Conservation (phyloP, 2,797 vertebrate species). For the Rachycentron canadum region DNA sequence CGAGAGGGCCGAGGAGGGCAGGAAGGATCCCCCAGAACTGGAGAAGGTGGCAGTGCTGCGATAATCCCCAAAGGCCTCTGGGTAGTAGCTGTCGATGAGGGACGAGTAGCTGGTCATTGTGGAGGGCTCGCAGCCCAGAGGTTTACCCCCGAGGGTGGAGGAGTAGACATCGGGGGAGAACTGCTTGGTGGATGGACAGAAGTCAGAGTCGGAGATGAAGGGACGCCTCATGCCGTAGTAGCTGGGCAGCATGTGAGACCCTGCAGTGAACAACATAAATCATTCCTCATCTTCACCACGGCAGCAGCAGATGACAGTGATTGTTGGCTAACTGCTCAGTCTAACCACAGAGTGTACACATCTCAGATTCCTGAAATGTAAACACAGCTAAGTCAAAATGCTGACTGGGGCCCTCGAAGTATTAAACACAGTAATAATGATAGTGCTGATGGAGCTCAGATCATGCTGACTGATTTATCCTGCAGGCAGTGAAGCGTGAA, state of each 20-base stretch:
- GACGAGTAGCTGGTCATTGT: conserved; percentile 83
- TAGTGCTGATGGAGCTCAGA: not conserved
- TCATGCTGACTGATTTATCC: not conserved
- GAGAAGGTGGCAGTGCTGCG: conserved; percentile 82
- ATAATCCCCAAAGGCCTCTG: conserved; percentile 88
- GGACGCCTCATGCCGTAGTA: conserved; percentile 91
- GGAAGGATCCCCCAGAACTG: conserved; percentile 84
- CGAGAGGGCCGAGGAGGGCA: conserved; percentile 85
- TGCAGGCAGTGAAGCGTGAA: not conserved
- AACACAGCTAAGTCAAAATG: not conserved
- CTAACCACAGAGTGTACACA: not conserved
- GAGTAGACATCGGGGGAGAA: conserved; percentile 86
- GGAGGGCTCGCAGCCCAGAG: conserved; percentile 87
- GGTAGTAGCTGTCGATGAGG: conserved; percentile 90
- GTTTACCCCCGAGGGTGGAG: conserved; percentile 83
- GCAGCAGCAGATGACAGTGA: not conserved
- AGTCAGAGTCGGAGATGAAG: conserved; percentile 90
- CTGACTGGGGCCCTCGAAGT: not conserved
- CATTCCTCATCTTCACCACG: not conserved
- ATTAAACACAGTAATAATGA: not conserved
- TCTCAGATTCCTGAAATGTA: not conserved
- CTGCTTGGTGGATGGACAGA: conserved; percentile 87
- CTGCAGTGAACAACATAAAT: conserved; percentile 69
- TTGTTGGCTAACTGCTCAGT: not conserved
- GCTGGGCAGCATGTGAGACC: conserved; percentile 86